Percentiles rank a stretch among this genome's conserved stretches.
phyloP scores from a whole-genome alignment of 2,888 invertebrate genomes.

The Parapristionchus giblindavisi region DNA sequence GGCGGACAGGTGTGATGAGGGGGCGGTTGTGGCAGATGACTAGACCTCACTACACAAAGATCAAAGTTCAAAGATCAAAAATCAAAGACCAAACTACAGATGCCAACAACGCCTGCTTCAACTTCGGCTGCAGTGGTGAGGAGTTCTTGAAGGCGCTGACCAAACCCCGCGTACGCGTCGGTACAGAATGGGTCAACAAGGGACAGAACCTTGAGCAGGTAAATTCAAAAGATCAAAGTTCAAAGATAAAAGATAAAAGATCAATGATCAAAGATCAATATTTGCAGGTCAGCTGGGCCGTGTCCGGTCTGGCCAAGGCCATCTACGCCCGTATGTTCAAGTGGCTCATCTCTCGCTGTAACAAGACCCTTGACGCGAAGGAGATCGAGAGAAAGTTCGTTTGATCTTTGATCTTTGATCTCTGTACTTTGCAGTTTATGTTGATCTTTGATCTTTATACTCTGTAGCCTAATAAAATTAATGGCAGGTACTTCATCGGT shows the following conservation, averaged over 20 bases:
- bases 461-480: not conserved
- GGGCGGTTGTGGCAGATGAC: too few species aligned
- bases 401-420: not conserved
- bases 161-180: slow-evolving; percentile 74
- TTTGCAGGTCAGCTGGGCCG: slow-evolving; percentile 70
- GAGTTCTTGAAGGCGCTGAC: slow-evolving; percentile 70
- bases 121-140: slow-evolving; percentile 60
- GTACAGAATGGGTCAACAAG: slow-evolving; percentile 73
- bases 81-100: slow-evolving; percentile 72
- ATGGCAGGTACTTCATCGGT: slow-evolving; percentile 86
- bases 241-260: too few species aligned
- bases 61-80: not conserved
- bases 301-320: slow-evolving; percentile 73
- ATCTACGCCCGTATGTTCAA: slow-evolving; percentile 73
- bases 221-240: not conserved
- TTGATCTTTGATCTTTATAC: not conserved
- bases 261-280: too few species aligned
- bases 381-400: slow-evolving; percentile 83
- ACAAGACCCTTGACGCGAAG: slow-evolving; percentile 92
- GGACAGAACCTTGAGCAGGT: slow-evolving; percentile 75
- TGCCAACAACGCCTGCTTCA: slow-evolving; percentile 59
- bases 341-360: slow-evolving; percentile 98
- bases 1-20: slow-evolving; percentile 3
- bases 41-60: not conserved
- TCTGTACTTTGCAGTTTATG: not conserved